These are phyloP conservation scores for Aviceda subcristata DNA, from an alignment of 2,113 vertebrate genomes.

Conservation along the genomic window DNA sequence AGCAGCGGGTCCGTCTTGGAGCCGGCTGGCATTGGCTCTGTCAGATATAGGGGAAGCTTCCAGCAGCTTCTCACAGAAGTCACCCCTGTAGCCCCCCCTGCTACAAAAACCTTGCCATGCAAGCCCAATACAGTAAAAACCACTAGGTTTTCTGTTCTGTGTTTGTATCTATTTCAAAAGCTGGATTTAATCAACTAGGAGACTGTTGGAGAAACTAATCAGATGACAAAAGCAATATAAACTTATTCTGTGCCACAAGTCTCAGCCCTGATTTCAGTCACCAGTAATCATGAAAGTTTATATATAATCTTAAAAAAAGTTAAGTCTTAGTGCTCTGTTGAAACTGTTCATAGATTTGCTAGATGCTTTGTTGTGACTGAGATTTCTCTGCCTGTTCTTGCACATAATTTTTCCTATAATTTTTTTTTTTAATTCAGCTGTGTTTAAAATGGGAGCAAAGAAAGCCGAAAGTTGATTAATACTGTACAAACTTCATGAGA, in stretches of 20 bases:
- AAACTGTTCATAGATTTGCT: neutral
- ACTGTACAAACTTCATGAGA: neutral
- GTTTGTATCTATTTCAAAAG: neutral
- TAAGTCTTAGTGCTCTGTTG: neutral
- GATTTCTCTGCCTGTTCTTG: neutral
- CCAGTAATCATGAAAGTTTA: neutral
- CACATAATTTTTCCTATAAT: neutral
- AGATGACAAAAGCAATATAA: neutral
- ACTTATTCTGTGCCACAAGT: neutral
- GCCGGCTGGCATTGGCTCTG: too few species aligned
- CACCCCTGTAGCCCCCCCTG: too few species aligned
- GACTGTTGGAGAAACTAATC: neutral
- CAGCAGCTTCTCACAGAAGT: too few species aligned
- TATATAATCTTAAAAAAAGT: neutral
- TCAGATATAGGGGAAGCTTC: too few species aligned
- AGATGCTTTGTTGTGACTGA: neutral
- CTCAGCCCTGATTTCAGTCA: neutral
- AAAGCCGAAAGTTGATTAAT: neutral
- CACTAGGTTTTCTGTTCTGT: neutral
- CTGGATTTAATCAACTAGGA: neutral
- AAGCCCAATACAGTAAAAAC: neutral
- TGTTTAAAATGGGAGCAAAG: neutral
- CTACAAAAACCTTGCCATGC: too few species aligned
- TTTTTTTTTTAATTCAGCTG: neutral
- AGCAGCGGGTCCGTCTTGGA: too few species aligned